Evolutionary conservation across 1,140 invertebrate species (phyloP).

Genomic region (Saccostrea glomerata): DNA sequence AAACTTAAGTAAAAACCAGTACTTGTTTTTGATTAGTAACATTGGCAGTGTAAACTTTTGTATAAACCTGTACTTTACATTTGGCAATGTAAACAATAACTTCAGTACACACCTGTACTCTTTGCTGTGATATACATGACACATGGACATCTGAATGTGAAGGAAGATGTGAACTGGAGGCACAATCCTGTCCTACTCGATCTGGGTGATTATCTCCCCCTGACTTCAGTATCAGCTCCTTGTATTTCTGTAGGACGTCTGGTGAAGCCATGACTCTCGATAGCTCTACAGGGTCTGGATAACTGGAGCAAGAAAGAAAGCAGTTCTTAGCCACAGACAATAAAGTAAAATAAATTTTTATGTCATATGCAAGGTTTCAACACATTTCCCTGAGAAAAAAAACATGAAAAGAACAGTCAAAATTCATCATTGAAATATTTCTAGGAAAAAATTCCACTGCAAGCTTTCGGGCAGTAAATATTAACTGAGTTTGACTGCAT

Average conservation of each 20-base stretch:
- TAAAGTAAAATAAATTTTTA: neutral
- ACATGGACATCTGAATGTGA: constrained; percentile 79
- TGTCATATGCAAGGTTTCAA: no score
- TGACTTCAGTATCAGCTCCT: constrained; percentile 54
- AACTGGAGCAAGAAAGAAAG: constrained; percentile 42
- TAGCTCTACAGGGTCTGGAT: constrained; percentile 21
- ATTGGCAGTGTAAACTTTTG: neutral
- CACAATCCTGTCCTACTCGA: constrained; percentile 73
- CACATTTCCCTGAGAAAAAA: no score
- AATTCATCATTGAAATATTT: no score
- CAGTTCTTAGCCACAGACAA: neutral
- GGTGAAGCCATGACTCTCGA: constrained; percentile 20
- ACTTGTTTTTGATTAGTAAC: neutral
- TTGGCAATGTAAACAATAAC: neutral
- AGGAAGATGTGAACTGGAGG: constrained; percentile 79
- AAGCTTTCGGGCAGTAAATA: no score
- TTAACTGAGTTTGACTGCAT: no score
- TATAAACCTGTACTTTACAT: neutral
- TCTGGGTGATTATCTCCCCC: constrained; percentile 59
- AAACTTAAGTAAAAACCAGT: neutral
- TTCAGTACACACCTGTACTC: constrained; percentile 75
- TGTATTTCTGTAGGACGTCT: constrained; percentile 55
- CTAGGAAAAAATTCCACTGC: no score
- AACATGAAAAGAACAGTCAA: no score
- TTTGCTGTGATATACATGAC: constrained; percentile 75